These are phyloP conservation scores for Drosophila yooni DNA, from an alignment of 2,888 invertebrate species.

Conservation along the genomic window DNA sequence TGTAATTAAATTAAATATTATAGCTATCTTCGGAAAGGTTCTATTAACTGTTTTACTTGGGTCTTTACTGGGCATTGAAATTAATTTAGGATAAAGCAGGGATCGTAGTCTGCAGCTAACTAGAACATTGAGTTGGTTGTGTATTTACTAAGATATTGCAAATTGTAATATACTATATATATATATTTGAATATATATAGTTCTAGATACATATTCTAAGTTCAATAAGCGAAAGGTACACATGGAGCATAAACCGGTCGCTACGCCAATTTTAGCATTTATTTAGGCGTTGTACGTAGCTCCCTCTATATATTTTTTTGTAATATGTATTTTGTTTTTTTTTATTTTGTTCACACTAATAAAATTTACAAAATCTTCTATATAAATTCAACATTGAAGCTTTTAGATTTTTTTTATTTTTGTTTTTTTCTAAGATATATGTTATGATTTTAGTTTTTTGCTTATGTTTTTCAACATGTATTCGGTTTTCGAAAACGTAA, in stretches of 20 bases:
- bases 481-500: slow-evolving; percentile 60
- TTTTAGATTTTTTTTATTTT: slow-evolving; percentile 53
- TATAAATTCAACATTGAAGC: slow-evolving; percentile 79
- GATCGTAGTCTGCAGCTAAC: slow-evolving; percentile 45
- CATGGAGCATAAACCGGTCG: slow-evolving; percentile 79
- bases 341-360: slow-evolving; percentile 59
- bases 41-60: slow-evolving; percentile 43
- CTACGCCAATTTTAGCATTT: slow-evolving; percentile 36
- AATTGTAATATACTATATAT: slow-evolving; percentile 9
- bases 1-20: slow-evolving; percentile 58
- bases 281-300: slow-evolving; percentile 40
- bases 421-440: slow-evolving; percentile 31
- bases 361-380: slow-evolving; percentile 77
- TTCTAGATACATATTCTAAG: slow-evolving; percentile 63
- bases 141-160: slow-evolving; percentile 59
- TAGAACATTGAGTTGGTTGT: slow-evolving; percentile 53
- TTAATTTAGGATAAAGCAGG: slow-evolving; percentile 26
- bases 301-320: slow-evolving; percentile 30
- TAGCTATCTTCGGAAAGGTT: slow-evolving; percentile 72
- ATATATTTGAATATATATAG: slow-evolving; percentile 28
- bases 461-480: slow-evolving; percentile 50
- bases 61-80: slow-evolving; percentile 11
- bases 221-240: slow-evolving; percentile 81
- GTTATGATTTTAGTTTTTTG: slow-evolving; percentile 40
- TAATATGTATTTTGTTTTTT: slow-evolving; percentile 36